Evolutionary conservation across 2,113 vertebrate species (phyloP).

Genomic region (Trachemys scripta): DNA sequence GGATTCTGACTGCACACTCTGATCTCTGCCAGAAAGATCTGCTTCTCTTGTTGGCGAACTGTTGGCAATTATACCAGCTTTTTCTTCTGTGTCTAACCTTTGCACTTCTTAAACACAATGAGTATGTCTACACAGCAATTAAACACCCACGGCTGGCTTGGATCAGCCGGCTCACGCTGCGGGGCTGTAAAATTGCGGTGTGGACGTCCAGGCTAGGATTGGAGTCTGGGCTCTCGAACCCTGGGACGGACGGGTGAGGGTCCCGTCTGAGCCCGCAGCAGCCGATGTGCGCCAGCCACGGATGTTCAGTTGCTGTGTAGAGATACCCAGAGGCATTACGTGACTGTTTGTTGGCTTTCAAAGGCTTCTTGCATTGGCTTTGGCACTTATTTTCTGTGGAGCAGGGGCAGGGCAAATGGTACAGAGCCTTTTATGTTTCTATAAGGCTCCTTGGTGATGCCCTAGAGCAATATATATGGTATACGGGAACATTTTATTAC

Average conservation of each 20-base stretch:
- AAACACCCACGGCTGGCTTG: neutral
- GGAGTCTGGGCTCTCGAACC: neutral
- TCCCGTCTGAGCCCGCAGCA: neutral
- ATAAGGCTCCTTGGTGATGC: neutral
- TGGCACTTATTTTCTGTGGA: neutral
- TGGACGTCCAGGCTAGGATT: neutral
- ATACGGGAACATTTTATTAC: rapidly evolving
- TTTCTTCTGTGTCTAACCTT: neutral
- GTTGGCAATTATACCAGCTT: neutral
- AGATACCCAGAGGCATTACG: too few species aligned
- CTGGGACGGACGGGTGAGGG: neutral
- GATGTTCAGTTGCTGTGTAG: too few species aligned
- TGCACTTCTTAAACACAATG: neutral
- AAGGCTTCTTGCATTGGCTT: neutral
- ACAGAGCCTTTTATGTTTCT: neutral
- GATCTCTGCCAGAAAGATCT: neutral
- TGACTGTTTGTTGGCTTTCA: neutral
- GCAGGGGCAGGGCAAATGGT: neutral
- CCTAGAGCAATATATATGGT: neutral
- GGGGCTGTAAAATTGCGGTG: neutral
- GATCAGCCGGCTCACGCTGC: neutral
- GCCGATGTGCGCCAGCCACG: too few species aligned
- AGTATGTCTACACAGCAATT: neutral
- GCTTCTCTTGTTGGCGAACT: neutral
- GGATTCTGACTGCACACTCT: conserved; percentile 17